A percentile compares a stretch with the other conserved stretches of the same genome.
These are phyloP conservation scores for Pemphigus obesinymphae DNA, from an alignment of 1,140 invertebrate species.

Conservation along the genomic window DNA sequence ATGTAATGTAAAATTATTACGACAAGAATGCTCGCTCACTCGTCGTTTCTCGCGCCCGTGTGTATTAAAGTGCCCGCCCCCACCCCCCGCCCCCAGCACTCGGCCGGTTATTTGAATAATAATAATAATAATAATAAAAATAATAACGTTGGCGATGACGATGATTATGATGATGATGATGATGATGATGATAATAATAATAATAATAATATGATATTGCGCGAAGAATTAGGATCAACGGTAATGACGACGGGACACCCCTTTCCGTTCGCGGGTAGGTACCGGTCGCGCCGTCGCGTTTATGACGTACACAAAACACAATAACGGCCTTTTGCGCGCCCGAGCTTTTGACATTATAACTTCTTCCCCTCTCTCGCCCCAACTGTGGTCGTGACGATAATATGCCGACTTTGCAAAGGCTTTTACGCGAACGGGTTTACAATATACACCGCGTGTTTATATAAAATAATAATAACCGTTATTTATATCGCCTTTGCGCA, in stretches of 20 bases:
- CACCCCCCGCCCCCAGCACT: neutral
- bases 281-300: neutral
- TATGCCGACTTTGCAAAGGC: neutral
- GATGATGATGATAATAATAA: neutral
- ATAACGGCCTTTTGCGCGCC: slow-evolving; percentile 6
- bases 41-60: no score
- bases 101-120: slow-evolving; percentile 21
- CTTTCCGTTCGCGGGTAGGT: neutral
- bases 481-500: no score
- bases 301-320: slow-evolving; percentile 8
- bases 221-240: slow-evolving; percentile 31
- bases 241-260: neutral
- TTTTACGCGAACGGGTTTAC: slow-evolving; percentile 18
- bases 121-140: neutral
- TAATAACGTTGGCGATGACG: neutral
- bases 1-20: slow-evolving; percentile 29
- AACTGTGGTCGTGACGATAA: neutral
- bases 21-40: slow-evolving; percentile 23
- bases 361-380: no score
- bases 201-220: slow-evolving; percentile 20
- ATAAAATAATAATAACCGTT: slow-evolving; percentile 7
- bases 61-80: neutral
- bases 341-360: slow-evolving; percentile 4
- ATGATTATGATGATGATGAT: neutral
- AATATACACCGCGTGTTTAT: neutral